phyloP scores from a whole-genome alignment of 2,888 invertebrate species.

The Caenorhabditis imperialis region DNA sequence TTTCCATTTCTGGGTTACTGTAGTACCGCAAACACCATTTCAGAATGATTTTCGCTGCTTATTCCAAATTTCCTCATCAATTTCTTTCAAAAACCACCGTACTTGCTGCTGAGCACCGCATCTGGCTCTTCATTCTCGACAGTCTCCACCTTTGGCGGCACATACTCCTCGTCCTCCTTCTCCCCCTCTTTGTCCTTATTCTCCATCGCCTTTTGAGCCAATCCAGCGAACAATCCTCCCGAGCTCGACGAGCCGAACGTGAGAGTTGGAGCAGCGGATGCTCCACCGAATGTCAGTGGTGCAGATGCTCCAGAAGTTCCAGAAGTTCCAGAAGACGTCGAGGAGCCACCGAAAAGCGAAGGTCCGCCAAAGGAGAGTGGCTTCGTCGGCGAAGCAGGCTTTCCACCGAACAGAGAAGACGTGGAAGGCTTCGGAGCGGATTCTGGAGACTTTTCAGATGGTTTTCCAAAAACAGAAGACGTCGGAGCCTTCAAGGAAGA shows the following conservation, averaged over 20 bases:
- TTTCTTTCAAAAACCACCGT: too few species aligned
- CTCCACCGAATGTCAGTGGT: slow-evolving; percentile 12
- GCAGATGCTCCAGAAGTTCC: background rate
- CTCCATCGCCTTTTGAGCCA: slow-evolving; percentile 38
- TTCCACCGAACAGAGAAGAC: background rate
- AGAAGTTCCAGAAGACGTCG: background rate
- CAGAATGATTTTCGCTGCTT: too few species aligned
- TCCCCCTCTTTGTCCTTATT: slow-evolving; percentile 12
- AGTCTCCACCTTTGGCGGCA: slow-evolving; percentile 67
- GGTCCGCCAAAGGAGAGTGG: slow-evolving; percentile 9
- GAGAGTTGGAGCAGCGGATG: slow-evolving; percentile 5
- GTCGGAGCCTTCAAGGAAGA: background rate
- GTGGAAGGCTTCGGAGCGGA: background rate
- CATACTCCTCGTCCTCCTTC: slow-evolving; percentile 61
- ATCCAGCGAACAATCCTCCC: slow-evolving; percentile 22
- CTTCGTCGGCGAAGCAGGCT: background rate
- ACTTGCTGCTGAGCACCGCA: slow-evolving; percentile 61
- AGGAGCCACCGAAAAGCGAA: slow-evolving; percentile 14
- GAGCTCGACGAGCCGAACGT: slow-evolving; percentile 23
- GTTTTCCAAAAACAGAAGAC: slow-evolving; percentile 5
- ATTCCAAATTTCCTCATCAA: too few species aligned
- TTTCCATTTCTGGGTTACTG: too few species aligned
- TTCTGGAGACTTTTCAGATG: background rate
- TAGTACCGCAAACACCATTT: too few species aligned
- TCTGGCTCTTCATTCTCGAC: slow-evolving; percentile 64